phyloP scores from a whole-genome alignment of 1,140 invertebrate genomes.

The Cephus cinctus region DNA sequence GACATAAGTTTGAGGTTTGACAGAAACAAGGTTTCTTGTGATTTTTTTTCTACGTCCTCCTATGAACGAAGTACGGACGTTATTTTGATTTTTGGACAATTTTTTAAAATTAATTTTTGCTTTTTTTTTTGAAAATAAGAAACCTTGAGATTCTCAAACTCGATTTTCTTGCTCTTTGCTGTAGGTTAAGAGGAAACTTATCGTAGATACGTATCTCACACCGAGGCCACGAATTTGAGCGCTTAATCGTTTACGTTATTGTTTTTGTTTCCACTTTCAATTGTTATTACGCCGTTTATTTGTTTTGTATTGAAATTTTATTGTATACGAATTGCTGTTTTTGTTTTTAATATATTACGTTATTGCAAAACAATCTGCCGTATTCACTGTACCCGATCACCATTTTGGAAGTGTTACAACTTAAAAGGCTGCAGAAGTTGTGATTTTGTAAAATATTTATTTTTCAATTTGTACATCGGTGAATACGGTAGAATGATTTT shows the following conservation, averaged over 20 bases:
- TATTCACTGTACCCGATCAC: slow-evolving; percentile 44
- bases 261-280: slow-evolving; percentile 16
- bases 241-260: slow-evolving; percentile 16
- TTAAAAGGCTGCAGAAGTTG: slow-evolving; percentile 20
- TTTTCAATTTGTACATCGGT: slow-evolving; percentile 24
- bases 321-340: slow-evolving; percentile 33
- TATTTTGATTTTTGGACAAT: too few species aligned
- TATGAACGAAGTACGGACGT: too few species aligned
- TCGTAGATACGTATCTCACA: too few species aligned
- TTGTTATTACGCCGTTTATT: slow-evolving; percentile 16
- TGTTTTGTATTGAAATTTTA: slow-evolving; percentile 25
- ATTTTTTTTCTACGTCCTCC: too few species aligned
- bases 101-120: too few species aligned
- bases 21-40: too few species aligned
- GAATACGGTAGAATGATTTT: slow-evolving; percentile 36
- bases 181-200: too few species aligned
- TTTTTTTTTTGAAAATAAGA: too few species aligned
- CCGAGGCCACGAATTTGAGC: slow-evolving; percentile 31
- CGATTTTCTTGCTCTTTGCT: too few species aligned
- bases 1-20: background rate
- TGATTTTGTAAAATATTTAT: slow-evolving; percentile 12
- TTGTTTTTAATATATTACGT: slow-evolving; percentile 41
- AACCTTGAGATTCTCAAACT: too few species aligned
- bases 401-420: background rate
- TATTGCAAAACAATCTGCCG: slow-evolving; percentile 44